Conservation (phyloP, 2,113 vertebrate genomes). For the Microtus ochrogaster region DNA sequence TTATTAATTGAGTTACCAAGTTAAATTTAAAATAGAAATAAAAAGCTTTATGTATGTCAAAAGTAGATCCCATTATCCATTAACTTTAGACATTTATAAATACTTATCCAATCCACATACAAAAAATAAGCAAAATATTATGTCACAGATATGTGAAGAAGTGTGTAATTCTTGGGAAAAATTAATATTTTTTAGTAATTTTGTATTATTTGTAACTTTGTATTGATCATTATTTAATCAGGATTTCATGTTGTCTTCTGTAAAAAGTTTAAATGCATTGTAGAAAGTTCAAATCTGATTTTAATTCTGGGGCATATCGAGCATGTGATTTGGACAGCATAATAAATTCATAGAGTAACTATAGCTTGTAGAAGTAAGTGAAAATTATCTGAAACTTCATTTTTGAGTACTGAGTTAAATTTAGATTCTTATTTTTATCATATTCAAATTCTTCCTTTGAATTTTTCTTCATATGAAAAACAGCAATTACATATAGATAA, state of each 20-base stretch:
- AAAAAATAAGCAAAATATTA: neutral
- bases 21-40: neutral
- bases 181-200: no score
- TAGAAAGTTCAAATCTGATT: neutral
- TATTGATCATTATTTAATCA: neutral
- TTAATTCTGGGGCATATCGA: neutral
- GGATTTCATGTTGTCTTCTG: neutral
- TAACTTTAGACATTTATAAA: neutral
- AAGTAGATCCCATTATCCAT: neutral
- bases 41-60: neutral
- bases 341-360: neutral
- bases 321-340: neutral
- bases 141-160: neutral
- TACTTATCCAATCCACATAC: neutral
- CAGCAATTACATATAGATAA: neutral
- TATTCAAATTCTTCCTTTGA: neutral
- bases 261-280: slow-evolving; percentile 9
- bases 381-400: neutral
- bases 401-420: neutral
- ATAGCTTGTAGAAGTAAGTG: neutral
- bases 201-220: no score
- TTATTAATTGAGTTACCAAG: neutral
- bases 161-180: neutral
- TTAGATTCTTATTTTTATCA: slow-evolving; percentile 27
- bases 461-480: slow-evolving; percentile 7